These are phyloP conservation scores for Zonitis immaculata DNA, from an alignment of 2,888 invertebrate species.

Conservation along the genomic window DNA sequence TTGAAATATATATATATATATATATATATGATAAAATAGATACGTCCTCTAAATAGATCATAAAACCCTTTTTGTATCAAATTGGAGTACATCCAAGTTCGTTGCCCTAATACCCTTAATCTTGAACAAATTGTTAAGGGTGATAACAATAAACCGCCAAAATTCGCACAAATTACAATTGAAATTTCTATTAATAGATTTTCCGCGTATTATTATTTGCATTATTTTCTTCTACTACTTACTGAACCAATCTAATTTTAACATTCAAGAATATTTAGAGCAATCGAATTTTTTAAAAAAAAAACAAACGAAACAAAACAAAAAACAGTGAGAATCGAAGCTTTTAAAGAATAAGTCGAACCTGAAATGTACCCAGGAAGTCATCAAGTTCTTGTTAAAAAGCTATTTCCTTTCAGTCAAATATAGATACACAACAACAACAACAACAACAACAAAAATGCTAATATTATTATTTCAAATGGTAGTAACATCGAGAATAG, in stretches of 20 bases:
- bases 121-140: background rate
- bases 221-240: background rate
- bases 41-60: too few relatives aligned
- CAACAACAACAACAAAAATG: too few relatives aligned
- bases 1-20: too few relatives aligned
- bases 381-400: background rate
- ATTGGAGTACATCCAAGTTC: slow-evolving; percentile 7
- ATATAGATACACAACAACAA: background rate
- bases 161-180: slow-evolving; percentile 4
- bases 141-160: slow-evolving; percentile 6
- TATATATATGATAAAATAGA: background rate
- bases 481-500: too few relatives aligned
- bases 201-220: background rate
- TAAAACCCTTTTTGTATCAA: background rate
- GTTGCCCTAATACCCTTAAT: slow-evolving; percentile 10
- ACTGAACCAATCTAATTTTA: background rate
- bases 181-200: background rate
- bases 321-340: too few relatives aligned
- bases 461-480: too few relatives aligned
- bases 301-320: too few relatives aligned
- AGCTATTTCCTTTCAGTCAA: background rate
- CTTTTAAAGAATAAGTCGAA: background rate
- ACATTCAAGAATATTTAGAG: background rate
- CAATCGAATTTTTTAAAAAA: background rate
- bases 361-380: too few relatives aligned